Evolutionary conservation across 2,113 vertebrate genomes (phyloP).

Genomic region (Crotalus horridus): DNA sequence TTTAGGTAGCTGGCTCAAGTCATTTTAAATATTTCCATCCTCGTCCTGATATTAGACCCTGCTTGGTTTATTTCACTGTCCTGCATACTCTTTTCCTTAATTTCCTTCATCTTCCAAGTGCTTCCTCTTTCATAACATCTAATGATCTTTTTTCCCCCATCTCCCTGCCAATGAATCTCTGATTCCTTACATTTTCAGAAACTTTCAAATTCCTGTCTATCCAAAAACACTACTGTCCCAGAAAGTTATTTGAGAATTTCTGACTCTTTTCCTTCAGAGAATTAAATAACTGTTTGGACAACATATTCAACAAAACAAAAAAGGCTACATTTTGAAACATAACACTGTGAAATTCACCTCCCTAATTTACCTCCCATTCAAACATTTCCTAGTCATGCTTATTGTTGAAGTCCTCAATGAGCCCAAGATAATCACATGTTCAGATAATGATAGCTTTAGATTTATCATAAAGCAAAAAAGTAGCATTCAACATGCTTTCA

Average conservation of each 20-base stretch:
- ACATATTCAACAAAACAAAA: background rate
- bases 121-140: background rate
- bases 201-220: background rate
- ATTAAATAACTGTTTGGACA: background rate
- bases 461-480: background rate
- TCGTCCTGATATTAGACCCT: background rate
- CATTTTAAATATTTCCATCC: background rate
- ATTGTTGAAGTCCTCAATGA: background rate
- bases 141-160: background rate
- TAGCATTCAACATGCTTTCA: background rate
- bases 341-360: background rate
- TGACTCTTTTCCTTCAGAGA: background rate
- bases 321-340: background rate
- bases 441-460: background rate
- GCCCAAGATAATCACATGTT: background rate
- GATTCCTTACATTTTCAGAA: background rate
- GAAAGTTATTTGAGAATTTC: background rate
- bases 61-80: background rate
- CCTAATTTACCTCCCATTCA: background rate
- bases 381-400: background rate
- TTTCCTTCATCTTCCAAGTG: background rate
- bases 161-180: background rate
- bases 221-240: background rate
- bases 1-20: background rate
- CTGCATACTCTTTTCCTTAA: background rate